phyloP scores from a whole-genome alignment of 2,113 vertebrate genomes.

The Vombatus ursinus region DNA sequence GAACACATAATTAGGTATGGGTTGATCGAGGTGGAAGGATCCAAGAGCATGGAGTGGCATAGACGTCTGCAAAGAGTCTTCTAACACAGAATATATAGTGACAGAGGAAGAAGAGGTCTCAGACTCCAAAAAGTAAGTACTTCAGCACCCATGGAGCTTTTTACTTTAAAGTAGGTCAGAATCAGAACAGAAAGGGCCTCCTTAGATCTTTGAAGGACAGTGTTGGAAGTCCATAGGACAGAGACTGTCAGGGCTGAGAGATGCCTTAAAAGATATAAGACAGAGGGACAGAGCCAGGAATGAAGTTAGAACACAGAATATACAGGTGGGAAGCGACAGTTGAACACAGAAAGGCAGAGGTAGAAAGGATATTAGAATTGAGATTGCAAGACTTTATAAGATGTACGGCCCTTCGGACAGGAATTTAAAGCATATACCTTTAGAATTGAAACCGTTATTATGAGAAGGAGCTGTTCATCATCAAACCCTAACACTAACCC shows the following conservation, averaged over 20 bases:
- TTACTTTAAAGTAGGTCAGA: neutral
- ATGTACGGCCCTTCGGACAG: no score
- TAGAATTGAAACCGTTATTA: neutral
- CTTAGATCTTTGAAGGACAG: no score
- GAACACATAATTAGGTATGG: neutral
- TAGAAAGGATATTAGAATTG: neutral
- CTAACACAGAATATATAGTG: neutral
- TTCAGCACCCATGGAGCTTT: neutral
- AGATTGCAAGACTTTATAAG: neutral
- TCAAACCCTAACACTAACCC: no score
- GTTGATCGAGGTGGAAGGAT: neutral
- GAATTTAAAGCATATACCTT: no score
- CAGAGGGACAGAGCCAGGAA: no score
- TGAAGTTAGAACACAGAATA: no score
- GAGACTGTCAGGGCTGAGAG: no score
- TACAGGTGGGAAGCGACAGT: no score
- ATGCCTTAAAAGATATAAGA: no score
- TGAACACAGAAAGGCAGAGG: neutral
- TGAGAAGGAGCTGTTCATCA: neutral
- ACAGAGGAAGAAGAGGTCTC: neutral
- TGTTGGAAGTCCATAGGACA: no score
- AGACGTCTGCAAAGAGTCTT: neutral
- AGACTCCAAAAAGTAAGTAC: neutral
- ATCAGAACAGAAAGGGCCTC: neutral
- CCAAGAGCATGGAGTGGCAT: neutral